These are phyloP conservation scores for Xestia xanthographa DNA, from an alignment of 2,888 invertebrate genomes.

Conservation along the genomic window DNA sequence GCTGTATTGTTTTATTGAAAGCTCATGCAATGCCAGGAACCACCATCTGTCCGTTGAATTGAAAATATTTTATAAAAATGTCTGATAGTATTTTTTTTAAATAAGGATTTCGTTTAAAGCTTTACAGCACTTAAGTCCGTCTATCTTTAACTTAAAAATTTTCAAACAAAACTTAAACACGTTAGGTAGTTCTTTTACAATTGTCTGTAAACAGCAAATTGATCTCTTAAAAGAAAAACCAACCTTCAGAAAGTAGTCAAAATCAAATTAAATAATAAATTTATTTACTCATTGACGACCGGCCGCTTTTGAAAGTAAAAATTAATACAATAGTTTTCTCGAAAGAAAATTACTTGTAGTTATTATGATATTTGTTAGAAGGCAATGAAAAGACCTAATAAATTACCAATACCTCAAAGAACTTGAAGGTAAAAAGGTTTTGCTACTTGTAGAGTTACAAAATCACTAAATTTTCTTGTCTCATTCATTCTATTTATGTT, in stretches of 20 bases:
- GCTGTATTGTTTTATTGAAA: slow-evolving; percentile 54
- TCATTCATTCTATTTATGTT: slow-evolving; percentile 16
- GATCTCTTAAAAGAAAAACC: not conserved
- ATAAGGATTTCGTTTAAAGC: not conserved
- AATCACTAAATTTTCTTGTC: slow-evolving; percentile 16
- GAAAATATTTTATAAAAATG: slow-evolving; percentile 13
- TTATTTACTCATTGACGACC: not conserved
- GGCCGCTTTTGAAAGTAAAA: not conserved
- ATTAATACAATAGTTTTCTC: not conserved
- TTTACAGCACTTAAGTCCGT: not conserved
- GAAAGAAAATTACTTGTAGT: not conserved
- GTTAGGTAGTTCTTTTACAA: not conserved
- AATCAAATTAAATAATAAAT: not conserved
- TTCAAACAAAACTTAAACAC: not conserved
- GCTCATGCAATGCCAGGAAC: slow-evolving; percentile 17
- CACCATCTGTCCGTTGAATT: slow-evolving; percentile 42
- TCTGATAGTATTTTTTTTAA: not conserved
- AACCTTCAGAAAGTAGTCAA: not conserved
- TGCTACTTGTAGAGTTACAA: not conserved
- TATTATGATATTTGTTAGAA: not conserved
- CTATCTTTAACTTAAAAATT: not conserved
- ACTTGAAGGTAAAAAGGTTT: not conserved
- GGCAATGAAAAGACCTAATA: not conserved
- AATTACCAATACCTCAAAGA: not conserved
- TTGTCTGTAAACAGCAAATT: not conserved